Evolutionary conservation across 1,140 invertebrate genomes (phyloP), one percentile per base, ranked within the genome.

Genomic region (Calephelis nemesis): DNA sequence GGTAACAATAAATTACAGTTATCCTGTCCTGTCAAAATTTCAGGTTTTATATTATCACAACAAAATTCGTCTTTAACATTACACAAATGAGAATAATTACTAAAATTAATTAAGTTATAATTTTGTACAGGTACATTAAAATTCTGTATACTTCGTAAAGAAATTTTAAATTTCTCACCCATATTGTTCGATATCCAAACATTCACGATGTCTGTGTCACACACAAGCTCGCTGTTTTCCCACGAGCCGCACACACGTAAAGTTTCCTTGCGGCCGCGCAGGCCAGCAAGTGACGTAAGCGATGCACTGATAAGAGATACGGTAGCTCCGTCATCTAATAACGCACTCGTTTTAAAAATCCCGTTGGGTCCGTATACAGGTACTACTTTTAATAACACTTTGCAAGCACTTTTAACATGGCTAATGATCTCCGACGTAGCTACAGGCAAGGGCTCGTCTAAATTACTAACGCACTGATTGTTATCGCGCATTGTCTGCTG

Each of bases 281-380:
- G 7, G 48, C n/a, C 48, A 11, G 10, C 48, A 54, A 6, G 9
- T 54, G 5, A 54, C 50, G n/a, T 54, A 54, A 13, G n/a, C 7
- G 50, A 10, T 15, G 19, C 19, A 12, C 12, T 54, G n/a, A 54
- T 54, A 13, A 54, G 19, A 10, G 50, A 54, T 7, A 54, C 50
- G 11, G n/a, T 54, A 54, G 50, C n/a, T 7, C 50, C 50, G 12
- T 54, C 50, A n/a, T 54, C 50, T 54, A 54, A 54, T 15, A 54
- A 13, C 7, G 50, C 50, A 13, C n/a, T 54, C n/a, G n/a, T 13
- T 13, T 54, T 54, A 7, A 54, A 7, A 11, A 58, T 15, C 15
- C 52, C 52, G 9, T 58, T 58, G 39, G 52, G 52, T 13, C 52
- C 52, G 52, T 58, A 30, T 19, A 58, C 52, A 58, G 13, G 52